These are phyloP conservation scores for Tanypteryx hageni DNA, from an alignment of 2,888 invertebrate genomes.

Conservation along the genomic window DNA sequence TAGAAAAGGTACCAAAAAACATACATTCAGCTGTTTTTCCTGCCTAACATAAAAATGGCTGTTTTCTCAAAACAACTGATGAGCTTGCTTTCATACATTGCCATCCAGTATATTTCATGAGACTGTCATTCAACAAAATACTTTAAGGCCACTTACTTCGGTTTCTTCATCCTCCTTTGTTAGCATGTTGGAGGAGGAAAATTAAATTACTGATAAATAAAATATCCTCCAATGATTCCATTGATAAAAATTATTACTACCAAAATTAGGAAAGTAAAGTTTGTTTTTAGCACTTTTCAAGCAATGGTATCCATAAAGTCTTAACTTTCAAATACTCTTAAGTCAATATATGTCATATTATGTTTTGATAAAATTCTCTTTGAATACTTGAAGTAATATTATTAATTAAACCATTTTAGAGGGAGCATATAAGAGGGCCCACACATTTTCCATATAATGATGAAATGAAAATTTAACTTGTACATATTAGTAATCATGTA, in stretches of 20 bases:
- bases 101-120: conserved; percentile 14
- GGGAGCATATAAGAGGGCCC: no score
- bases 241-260: background rate
- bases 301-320: background rate
- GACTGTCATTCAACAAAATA: background rate
- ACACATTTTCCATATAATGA: no score
- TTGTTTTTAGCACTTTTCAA: background rate
- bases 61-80: background rate
- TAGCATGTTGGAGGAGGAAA: conserved; percentile 56
- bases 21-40: background rate
- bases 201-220: conserved; percentile 10
- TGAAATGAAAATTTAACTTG: no score
- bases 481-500: no score
- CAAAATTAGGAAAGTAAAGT: background rate
- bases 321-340: background rate
- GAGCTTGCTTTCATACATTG: conserved; percentile 8
- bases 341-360: background rate
- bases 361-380: background rate
- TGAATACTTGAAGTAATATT: background rate
- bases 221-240: background rate
- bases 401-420: background rate
- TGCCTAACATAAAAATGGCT: background rate
- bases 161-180: conserved; percentile 60
- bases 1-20: background rate
- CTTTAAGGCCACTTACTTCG: conserved; percentile 52